Percentiles rank a stretch among this genome's conserved stretches.
Conservation (phyloP, 2,888 invertebrate species). For the Chorisops tibialis region DNA sequence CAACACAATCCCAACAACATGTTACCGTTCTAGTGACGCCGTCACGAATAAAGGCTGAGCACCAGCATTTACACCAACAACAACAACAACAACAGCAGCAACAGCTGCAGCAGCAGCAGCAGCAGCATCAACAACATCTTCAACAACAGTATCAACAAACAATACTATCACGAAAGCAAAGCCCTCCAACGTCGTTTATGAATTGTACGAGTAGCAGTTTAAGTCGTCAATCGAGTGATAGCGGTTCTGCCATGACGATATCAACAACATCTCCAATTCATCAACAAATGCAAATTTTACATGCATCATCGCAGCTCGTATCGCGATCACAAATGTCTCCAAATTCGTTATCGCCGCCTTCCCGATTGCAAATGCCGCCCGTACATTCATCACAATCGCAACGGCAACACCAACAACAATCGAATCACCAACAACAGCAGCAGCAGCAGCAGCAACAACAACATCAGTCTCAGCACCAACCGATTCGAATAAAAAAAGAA, state of each 20-base stretch:
- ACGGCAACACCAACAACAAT: conserved; percentile 35
- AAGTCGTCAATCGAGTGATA: conserved; percentile 37
- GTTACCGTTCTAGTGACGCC: conserved; percentile 56
- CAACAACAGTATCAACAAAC: conserved; percentile 46
- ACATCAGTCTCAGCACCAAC: conserved; percentile 43
- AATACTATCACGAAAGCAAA: conserved; percentile 38
- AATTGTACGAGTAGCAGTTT: conserved; percentile 33
- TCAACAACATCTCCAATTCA: conserved; percentile 47
- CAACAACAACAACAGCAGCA: conserved; percentile 38
- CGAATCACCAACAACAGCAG: conserved; percentile 42
- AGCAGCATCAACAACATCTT: conserved; percentile 41
- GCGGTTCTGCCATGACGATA: conserved; percentile 36
- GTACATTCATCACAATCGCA: conserved; percentile 41
- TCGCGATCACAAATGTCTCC: conserved; percentile 44
- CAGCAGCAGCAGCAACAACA: conserved; percentile 43
- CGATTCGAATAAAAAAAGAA: conserved; percentile 49
- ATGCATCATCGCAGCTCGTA: conserved; percentile 44
- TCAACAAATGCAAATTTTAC: conserved; percentile 48
- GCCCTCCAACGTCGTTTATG: conserved; percentile 34
- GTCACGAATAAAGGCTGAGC: conserved; percentile 52
- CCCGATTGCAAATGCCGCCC: conserved; percentile 39
- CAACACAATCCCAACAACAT: conserved; percentile 37
- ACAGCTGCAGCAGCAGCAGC: conserved; percentile 41
- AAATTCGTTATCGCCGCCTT: conserved; percentile 42
- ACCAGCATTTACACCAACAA: conserved; percentile 39